Evolutionary conservation across 2,113 vertebrate species (phyloP).

Genomic region (Ptilorrhoa leucosticta): DNA sequence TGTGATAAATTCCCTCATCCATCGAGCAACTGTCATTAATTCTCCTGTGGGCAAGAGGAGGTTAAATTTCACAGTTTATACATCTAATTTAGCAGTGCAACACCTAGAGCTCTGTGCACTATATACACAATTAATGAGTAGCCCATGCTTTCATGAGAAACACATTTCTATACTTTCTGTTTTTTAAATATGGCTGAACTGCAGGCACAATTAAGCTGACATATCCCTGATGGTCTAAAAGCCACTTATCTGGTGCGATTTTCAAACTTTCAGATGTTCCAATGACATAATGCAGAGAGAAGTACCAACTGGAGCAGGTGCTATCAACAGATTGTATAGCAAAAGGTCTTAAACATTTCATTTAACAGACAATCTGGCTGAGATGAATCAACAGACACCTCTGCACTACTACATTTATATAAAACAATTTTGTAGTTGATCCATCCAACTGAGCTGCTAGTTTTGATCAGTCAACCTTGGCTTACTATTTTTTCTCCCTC

Average conservation of each 20-base stretch:
- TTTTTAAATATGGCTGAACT: background rate
- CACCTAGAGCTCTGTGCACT: background rate
- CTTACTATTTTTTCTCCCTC: background rate
- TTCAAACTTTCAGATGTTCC: background rate
- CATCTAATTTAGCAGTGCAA: background rate
- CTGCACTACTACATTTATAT: background rate
- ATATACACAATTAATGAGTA: background rate
- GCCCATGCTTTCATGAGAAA: background rate
- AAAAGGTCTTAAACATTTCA: background rate
- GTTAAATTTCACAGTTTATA: background rate
- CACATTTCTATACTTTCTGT: background rate
- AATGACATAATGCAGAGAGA: background rate
- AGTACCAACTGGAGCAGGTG: background rate
- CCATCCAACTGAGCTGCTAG: background rate
- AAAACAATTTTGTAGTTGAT: background rate
- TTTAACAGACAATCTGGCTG: background rate
- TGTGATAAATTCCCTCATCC: slow-evolving; percentile 93
- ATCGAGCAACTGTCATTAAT: slow-evolving; percentile 94
- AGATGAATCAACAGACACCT: background rate
- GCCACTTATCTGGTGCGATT: fast-evolving
- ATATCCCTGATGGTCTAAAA: background rate
- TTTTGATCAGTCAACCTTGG: background rate
- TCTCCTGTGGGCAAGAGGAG: slow-evolving; percentile 77
- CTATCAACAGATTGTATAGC: background rate
- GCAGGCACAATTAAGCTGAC: background rate